Base-by-base conservation (phyloP, 2,113 vertebrate species). In the Gobio gobio region DNA sequence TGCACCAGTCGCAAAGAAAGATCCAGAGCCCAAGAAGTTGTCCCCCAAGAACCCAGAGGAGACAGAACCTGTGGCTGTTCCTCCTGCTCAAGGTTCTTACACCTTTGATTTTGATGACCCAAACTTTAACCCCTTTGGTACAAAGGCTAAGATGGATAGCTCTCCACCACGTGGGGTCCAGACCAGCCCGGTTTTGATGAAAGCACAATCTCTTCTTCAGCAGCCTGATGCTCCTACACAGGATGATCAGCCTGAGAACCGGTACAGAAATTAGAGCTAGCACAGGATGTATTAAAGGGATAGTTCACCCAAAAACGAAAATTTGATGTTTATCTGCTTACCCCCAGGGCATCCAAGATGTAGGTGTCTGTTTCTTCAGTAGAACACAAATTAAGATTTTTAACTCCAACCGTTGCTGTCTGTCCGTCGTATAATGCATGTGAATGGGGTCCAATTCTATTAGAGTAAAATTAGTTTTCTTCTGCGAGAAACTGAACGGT, bases 51-150 rank as follows among this genome's bases (percentile, higher is more conserved):
- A 81, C 33, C 49, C 79, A 0, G 73, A 54, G 0, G 88, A 88
- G 79, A 18, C 56, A 1, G 2, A 81, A 4, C 77, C 20, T 4
- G 49, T 63, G 4, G 91, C 91, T 1, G 78, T 78, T 49, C 89
- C 90, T 14, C n/a, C 89, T 72, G 86, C 92, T 24, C 94, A 86
- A 89, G 91, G 87, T 8, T 90, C 94, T 18, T 96, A 94, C 49
- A 86, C 86, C 0, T 90, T 95, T 81, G 93, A 94, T 83, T 93
- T 91, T 91, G 94, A 96, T 4, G 94, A 96, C 87, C 95, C 95
- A 0, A 90, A 95, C 90, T 95, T 95, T 26, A 95, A 93, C 88
- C 95, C 93, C 0, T 95, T 96, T 86, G 91, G 93, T 74, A 91
- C 92, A 9, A 90, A 86, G 59, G 81, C 87, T 0, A 92, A 83